Conservation (phyloP, 2,113 vertebrate species). For the Syngnathoides biaculeatus region DNA sequence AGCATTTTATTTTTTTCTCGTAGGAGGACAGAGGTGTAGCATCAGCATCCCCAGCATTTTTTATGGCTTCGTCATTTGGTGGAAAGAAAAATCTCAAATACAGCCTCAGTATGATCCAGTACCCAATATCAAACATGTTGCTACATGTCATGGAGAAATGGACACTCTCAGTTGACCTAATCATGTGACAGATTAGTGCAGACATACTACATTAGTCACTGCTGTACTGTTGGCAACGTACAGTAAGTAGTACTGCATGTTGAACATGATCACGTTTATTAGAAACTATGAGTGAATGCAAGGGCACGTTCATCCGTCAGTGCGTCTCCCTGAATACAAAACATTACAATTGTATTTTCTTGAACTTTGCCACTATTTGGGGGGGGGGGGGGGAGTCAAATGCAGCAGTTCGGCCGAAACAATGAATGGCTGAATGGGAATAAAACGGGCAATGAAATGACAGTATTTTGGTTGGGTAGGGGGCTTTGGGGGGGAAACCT, state of each 20-base stretch:
- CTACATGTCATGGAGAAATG: not conserved
- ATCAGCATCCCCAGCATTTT: too few relatives aligned
- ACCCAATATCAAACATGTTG: not conserved
- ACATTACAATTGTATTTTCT: slow-evolving; percentile 21
- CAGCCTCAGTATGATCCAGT: not conserved
- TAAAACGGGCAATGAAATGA: not conserved
- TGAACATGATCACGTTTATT: slow-evolving; percentile 7
- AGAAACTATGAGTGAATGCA: slow-evolving; percentile 30
- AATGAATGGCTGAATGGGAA: not conserved
- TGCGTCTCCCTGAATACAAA: slow-evolving; percentile 6
- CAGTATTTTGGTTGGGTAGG: too few relatives aligned
- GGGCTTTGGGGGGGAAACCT: slow-evolving; percentile 30
- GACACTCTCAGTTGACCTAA: too few relatives aligned
- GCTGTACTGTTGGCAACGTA: not conserved
- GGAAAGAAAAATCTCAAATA: too few relatives aligned
- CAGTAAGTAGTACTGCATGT: not conserved
- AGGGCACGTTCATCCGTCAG: slow-evolving; percentile 25
- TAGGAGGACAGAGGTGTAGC: too few relatives aligned
- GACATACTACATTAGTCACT: not conserved
- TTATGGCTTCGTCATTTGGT: too few relatives aligned
- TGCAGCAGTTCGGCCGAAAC: too few relatives aligned
- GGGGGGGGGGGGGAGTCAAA: not conserved
- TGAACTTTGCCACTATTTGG: slow-evolving; percentile 9
- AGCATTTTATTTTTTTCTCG: too few relatives aligned
- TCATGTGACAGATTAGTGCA: not conserved